These are phyloP conservation scores for Anticlea derivata DNA, from an alignment of 2,888 invertebrate species.

Conservation along the genomic window DNA sequence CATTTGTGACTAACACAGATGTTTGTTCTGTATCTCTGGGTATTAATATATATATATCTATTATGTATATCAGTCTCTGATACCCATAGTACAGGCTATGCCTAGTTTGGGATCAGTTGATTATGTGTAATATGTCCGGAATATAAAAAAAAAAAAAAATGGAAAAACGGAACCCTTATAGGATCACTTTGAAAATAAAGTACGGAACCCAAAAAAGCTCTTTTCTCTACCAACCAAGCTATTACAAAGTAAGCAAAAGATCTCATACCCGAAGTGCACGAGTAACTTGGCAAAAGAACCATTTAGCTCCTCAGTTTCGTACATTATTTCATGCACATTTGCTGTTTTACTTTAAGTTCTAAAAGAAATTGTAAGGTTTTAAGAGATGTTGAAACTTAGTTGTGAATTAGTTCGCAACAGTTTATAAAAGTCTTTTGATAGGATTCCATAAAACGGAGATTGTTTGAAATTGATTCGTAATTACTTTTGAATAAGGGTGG, in stretches of 20 bases:
- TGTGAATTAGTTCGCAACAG: constrained; percentile 27
- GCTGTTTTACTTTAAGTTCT: constrained; percentile 27
- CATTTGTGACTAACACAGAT: too few species aligned
- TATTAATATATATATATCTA: too few species aligned
- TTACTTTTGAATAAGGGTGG: constrained; percentile 4
- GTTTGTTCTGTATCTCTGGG: too few species aligned
- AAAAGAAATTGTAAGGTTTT: constrained; percentile 25
- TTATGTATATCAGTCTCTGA: too few species aligned
- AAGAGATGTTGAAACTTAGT: constrained; percentile 29
- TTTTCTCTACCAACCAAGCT: neutral
- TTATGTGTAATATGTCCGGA: too few species aligned
- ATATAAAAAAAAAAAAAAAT: too few species aligned
- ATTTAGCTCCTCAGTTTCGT: constrained; percentile 8
- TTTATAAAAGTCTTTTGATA: constrained; percentile 33
- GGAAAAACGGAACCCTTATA: too few species aligned
- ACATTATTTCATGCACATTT: constrained; percentile 24
- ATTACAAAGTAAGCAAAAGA: constrained; percentile 6
- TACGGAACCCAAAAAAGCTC: neutral
- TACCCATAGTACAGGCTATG: too few species aligned
- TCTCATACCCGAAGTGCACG: constrained; percentile 13
- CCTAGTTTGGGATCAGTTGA: too few species aligned
- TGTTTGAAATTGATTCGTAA: constrained; percentile 31
- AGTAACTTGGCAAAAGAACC: constrained; percentile 13
- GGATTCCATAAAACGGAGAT: constrained; percentile 31
- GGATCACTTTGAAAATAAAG: too few species aligned